Conservation (phyloP, 2,113 vertebrate genomes). For the Callorhinus ursinus region DNA sequence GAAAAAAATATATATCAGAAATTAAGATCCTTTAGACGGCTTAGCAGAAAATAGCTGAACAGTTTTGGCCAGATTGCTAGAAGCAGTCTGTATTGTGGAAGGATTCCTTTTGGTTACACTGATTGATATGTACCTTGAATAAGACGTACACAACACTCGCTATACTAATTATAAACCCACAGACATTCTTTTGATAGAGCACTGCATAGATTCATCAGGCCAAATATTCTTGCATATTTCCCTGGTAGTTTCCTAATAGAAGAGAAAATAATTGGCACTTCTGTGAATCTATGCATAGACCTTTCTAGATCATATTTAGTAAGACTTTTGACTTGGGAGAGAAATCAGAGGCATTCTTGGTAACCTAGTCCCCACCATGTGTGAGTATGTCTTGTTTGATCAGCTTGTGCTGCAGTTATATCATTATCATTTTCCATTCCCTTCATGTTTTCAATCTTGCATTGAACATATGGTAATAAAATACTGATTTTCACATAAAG, state of each 20-base stretch:
- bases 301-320: neutral
- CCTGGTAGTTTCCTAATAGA: neutral
- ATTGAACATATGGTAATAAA: neutral
- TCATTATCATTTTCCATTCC: neutral
- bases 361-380: neutral
- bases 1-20: neutral
- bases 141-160: neutral
- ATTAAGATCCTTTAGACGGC: slow-evolving; percentile 21
- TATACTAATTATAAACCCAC: neutral
- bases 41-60: slow-evolving; percentile 11
- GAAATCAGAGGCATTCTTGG: neutral
- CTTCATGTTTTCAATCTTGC: neutral
- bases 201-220: neutral
- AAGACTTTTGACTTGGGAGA: neutral
- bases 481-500: neutral
- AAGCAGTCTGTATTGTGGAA: neutral
- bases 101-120: neutral
- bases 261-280: neutral
- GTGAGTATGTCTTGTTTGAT: neutral
- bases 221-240: neutral
- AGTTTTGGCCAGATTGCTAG: neutral
- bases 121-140: neutral
- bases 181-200: neutral
- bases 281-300: neutral
- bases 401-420: neutral